Evolutionary conservation across 2,888 invertebrate species (phyloP).

Genomic region (Notodonta ziczac): DNA sequence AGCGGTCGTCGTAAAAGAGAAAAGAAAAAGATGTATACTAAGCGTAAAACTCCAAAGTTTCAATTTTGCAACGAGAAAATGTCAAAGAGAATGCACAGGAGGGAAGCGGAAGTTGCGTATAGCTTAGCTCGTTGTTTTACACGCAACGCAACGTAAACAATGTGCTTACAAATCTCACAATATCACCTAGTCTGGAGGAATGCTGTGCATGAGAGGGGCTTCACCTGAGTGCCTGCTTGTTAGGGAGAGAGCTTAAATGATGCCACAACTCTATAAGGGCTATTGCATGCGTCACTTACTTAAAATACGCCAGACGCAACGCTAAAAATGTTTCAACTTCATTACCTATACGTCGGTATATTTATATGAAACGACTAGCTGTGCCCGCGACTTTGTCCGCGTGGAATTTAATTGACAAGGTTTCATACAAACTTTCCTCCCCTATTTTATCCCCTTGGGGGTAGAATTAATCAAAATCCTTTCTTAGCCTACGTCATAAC

Average conservation of each 20-base stretch:
- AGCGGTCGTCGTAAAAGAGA: no score
- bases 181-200: conserved; percentile 66
- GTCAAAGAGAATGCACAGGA: conserved; percentile 7
- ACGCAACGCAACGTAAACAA: conserved; percentile 57
- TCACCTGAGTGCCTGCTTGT: conserved; percentile 73
- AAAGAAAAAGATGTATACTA: no score
- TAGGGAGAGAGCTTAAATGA: conserved; percentile 76
- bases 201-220: conserved; percentile 57
- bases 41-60: conserved; percentile 11
- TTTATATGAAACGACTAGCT: no score
- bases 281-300: conserved; percentile 66
- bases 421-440: no score
- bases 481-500: no score
- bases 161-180: conserved; percentile 70
- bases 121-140: conserved; percentile 43
- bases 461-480: no score
- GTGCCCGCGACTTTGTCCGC: no score
- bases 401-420: no score
- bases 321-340: conserved; percentile 42
- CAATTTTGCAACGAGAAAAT: conserved; percentile 16
- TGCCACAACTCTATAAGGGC: conserved; percentile 56
- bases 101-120: conserved; percentile 29
- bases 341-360: no score
- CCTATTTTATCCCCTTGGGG: no score
- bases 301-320: conserved; percentile 48